A percentile compares a stretch with the other conserved stretches of the same genome.
phyloP scores from a whole-genome alignment of 2,113 vertebrate species.

The Lasiurus borealis region DNA sequence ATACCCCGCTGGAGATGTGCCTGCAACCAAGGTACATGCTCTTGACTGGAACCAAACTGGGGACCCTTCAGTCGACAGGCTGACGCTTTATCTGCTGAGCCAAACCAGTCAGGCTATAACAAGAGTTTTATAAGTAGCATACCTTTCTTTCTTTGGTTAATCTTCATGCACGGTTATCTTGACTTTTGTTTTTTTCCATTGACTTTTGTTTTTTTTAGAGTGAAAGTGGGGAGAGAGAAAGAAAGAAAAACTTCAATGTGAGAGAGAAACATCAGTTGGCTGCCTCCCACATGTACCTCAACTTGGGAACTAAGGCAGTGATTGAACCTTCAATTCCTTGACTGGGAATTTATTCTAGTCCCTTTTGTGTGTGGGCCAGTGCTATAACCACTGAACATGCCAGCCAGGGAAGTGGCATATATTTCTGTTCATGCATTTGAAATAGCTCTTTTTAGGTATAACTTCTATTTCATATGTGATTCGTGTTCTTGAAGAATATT shows the following conservation, averaged over 20 bases:
- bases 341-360: no score
- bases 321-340: background rate
- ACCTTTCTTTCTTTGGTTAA: background rate
- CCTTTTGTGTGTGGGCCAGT: background rate
- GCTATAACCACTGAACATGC: background rate
- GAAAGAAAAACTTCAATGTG: background rate
- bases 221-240: background rate
- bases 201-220: background rate
- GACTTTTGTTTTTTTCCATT: background rate
- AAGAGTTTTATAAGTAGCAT: background rate
- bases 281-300: background rate
- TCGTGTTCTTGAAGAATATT: conserved; percentile 31
- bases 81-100: no score
- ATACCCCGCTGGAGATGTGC: no score
- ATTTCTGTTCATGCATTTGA: conserved; percentile 49
- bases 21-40: no score
- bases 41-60: no score
- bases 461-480: conserved; percentile 20
- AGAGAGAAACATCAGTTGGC: background rate
- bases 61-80: no score
- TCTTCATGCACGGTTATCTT: background rate
- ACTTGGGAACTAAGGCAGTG: background rate
- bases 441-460: conserved; percentile 32
- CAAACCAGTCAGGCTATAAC: no score
- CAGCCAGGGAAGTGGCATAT: background rate